These are phyloP conservation scores for Rhizoglyphus robini DNA, from an alignment of 1,140 invertebrate genomes.

Conservation along the genomic window DNA sequence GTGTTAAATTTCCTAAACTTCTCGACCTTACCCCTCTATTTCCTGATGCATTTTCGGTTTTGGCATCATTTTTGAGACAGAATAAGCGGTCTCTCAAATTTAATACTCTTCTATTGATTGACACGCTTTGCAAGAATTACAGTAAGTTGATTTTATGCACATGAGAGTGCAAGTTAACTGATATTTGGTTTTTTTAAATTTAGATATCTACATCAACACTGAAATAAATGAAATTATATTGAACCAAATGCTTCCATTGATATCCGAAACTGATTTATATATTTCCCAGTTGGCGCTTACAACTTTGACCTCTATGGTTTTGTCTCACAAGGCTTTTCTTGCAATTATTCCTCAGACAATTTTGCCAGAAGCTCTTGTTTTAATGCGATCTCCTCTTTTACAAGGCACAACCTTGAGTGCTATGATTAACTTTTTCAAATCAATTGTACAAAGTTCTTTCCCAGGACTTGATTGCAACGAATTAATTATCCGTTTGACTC, in stretches of 20 bases:
- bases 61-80: constrained; percentile 87
- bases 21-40: constrained; percentile 75
- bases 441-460: constrained; percentile 63
- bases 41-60: constrained; percentile 71
- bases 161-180: constrained; percentile 1
- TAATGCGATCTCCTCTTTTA: constrained; percentile 79
- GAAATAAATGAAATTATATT: constrained; percentile 61
- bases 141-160: constrained; percentile 34
- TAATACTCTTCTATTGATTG: constrained; percentile 72
- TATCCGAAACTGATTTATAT: constrained; percentile 86
- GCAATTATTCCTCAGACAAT: constrained; percentile 39
- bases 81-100: constrained; percentile 91
- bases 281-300: constrained; percentile 52
- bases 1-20: constrained; percentile 55
- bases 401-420: constrained; percentile 68
- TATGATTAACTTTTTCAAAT: constrained; percentile 79
- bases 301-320: constrained; percentile 38
- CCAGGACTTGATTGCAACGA: constrained; percentile 64
- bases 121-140: constrained; percentile 76
- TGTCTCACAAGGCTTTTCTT: constrained; percentile 36
- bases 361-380: constrained; percentile 65
- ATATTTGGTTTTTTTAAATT: constrained; percentile 26
- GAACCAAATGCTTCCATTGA: constrained; percentile 67
- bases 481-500: constrained; percentile 43
- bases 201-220: constrained; percentile 42